Percentiles rank a stretch among this genome's conserved stretches.
phyloP scores from a whole-genome alignment of 2,888 invertebrate genomes.

The Lacanobia oleracea region DNA sequence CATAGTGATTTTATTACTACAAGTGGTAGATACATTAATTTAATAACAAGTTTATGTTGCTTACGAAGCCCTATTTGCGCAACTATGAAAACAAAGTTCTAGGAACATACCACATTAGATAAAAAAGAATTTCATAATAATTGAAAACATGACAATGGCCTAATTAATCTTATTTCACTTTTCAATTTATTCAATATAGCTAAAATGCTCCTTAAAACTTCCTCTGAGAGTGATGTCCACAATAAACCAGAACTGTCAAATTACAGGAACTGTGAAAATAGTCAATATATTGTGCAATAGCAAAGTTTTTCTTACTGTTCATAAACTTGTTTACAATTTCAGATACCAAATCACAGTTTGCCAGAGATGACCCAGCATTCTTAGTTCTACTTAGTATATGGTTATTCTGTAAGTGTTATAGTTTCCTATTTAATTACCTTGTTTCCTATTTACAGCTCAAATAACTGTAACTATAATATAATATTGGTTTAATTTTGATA shows the following conservation, averaged over 20 bases:
- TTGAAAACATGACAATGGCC: no score
- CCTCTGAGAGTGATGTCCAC: no score
- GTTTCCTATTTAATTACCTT: neutral
- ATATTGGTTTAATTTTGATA: no score
- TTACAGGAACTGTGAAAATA: neutral
- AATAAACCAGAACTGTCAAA: no score
- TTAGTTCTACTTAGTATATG: conserved; percentile 97
- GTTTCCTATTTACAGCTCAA: neutral
- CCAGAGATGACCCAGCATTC: conserved; percentile 99
- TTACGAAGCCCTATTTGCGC: neutral
- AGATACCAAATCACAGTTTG: conserved; percentile 99
- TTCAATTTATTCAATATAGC: no score
- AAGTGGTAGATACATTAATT: neutral
- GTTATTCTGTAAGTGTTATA: conserved; percentile 92
- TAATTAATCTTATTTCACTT: no score
- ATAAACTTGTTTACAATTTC: conserved; percentile 69
- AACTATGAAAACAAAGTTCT: neutral
- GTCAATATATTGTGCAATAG: neutral
- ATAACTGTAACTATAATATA: neutral
- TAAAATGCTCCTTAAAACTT: no score
- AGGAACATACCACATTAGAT: neutral
- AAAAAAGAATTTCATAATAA: no score
- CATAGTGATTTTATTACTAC: no score
- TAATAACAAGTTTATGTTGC: neutral
- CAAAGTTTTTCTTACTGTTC: neutral